phyloP scores from a whole-genome alignment of 23 tunicate genomes.

The Diplosoma virens region DNA sequence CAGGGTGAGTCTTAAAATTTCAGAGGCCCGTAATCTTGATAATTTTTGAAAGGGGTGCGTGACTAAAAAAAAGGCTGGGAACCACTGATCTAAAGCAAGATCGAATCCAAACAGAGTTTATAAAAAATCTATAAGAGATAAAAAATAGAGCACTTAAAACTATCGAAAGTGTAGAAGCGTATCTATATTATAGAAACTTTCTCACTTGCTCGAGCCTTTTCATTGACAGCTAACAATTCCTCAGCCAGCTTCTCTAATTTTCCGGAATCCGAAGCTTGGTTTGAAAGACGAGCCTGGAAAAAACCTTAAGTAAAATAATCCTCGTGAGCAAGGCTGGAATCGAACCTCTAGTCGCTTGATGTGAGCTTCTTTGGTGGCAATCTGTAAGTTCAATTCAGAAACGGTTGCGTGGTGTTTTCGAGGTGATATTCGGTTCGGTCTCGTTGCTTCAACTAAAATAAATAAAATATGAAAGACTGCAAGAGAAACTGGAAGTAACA shows the following conservation, averaged over 20 bases:
- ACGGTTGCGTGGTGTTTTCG: constrained; percentile 50
- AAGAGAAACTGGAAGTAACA: no score
- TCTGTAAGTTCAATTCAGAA: constrained; percentile 49
- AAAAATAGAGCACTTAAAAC: no score
- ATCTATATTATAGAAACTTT: background rate
- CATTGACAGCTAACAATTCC: constrained; percentile 44
- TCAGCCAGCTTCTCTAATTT: constrained; percentile 48
- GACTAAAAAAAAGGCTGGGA: no score
- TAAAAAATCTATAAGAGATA: no score
- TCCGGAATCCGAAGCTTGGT: constrained; percentile 32
- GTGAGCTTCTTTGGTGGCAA: constrained; percentile 64
- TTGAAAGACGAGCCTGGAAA: constrained; percentile 39
- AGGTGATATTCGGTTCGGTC: constrained; percentile 46
- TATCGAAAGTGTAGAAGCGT: no score
- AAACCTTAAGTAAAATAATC: background rate
- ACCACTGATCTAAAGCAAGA: no score
- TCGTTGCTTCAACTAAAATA: no score
- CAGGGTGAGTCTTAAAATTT: no score
- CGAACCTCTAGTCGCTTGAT: constrained; percentile 58
- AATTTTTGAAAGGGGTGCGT: no score
- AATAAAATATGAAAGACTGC: no score
- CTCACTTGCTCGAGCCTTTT: constrained; percentile 50
- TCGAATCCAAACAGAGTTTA: no score
- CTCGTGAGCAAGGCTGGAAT: background rate
- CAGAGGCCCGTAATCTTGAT: no score